Percentiles rank a stretch among this genome's conserved stretches.
These are phyloP conservation scores for Drosophila meridiana DNA, from an alignment of 2,888 invertebrate genomes.

Conservation along the genomic window DNA sequence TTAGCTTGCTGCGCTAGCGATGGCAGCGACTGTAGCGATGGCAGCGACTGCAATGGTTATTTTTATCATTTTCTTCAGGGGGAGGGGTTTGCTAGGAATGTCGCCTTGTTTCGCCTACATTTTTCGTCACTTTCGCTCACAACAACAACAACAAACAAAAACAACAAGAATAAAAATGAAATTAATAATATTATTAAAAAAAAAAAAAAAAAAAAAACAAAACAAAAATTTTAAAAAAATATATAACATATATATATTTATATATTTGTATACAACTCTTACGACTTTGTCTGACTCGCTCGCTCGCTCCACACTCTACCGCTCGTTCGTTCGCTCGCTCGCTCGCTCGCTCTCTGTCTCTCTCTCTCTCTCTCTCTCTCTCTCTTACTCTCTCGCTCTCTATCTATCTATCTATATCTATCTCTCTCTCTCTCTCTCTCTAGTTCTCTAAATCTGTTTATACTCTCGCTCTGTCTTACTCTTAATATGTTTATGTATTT, in stretches of 20 bases:
- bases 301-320: conserved; percentile 47
- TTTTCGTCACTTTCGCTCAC: conserved; percentile 38
- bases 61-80: neutral
- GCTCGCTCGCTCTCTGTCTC: conserved; percentile 26
- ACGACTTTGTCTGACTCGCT: conserved; percentile 53
- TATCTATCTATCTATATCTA: conserved; percentile 9
- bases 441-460: conserved; percentile 30
- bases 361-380: conserved; percentile 26
- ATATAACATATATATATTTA: neutral
- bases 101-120: conserved; percentile 21
- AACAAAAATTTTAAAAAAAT: neutral
- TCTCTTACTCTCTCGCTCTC: conserved; percentile 12
- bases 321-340: conserved; percentile 38
- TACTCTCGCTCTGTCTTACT: conserved; percentile 32
- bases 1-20: conserved; percentile 2
- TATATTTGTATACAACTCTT: conserved; percentile 16
- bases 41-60: conserved; percentile 3
- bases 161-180: conserved; percentile 4
- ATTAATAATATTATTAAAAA: neutral
- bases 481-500: conserved; percentile 45
- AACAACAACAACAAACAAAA: conserved; percentile 5
- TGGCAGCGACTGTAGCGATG: conserved; percentile 11
- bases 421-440: conserved; percentile 14
- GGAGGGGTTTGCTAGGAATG: conserved; percentile 8
- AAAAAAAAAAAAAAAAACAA: neutral